These are phyloP conservation scores for Gnathonemus longibarbis DNA, from an alignment of 2,113 vertebrate species.

Conservation along the genomic window DNA sequence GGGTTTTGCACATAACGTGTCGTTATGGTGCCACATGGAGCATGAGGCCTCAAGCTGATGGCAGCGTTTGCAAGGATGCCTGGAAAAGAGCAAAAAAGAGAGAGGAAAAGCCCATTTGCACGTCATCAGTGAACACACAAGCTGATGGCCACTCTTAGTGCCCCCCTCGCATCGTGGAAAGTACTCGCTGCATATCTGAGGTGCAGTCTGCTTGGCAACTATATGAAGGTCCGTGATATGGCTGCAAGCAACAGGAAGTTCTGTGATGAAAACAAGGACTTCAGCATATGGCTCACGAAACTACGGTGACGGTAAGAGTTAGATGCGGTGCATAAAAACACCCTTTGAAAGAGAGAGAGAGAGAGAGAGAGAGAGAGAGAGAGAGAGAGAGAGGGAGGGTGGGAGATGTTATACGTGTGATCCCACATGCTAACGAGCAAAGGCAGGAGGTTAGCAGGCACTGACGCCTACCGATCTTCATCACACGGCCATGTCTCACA, in stretches of 20 bases:
- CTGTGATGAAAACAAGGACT: conserved; percentile 50
- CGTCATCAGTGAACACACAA: not conserved
- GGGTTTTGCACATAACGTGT: not conserved
- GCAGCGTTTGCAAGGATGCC: not conserved
- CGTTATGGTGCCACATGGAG: not conserved
- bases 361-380: not conserved
- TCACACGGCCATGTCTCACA: not conserved
- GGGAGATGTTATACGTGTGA: not conserved
- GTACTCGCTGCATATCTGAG: not conserved
- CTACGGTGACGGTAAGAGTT: conserved; percentile 28
- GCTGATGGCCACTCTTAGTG: not conserved
- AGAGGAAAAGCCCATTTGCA: not conserved
- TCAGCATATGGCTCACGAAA: conserved; percentile 53
- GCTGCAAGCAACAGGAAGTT: conserved; percentile 50
- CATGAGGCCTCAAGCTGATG: not conserved
- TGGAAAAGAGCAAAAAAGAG: not conserved
- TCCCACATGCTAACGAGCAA: not conserved
- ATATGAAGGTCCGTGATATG: conserved; percentile 32
- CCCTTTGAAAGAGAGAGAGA: no score
- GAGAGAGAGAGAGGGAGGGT: not conserved
- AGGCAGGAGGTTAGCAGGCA: no score
- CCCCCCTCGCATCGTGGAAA: not conserved
- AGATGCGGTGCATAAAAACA: not conserved
- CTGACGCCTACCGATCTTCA: not conserved
- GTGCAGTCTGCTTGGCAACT: not conserved